Evolutionary conservation across 1,140 invertebrate genomes (phyloP).

Genomic region (Zophobas morio): DNA sequence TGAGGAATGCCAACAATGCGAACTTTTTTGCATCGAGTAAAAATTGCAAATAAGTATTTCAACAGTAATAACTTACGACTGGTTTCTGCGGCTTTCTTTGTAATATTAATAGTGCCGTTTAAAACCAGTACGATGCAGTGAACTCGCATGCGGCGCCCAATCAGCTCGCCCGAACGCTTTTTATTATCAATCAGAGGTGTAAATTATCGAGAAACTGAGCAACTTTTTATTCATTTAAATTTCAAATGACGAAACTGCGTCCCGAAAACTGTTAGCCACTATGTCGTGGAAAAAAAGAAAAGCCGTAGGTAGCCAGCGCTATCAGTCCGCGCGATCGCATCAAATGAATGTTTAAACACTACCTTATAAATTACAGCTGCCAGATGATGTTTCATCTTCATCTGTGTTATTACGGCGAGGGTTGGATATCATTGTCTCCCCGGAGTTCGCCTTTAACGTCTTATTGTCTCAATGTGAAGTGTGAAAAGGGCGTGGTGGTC

Average conservation of each 20-base stretch:
- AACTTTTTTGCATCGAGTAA: constrained; percentile 36
- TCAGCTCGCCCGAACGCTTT: too few relatives aligned
- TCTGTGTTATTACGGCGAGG: constrained; percentile 19
- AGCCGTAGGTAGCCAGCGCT: background rate
- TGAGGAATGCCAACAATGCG: constrained; percentile 52
- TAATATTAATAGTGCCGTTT: too few relatives aligned
- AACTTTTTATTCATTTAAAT: too few relatives aligned
- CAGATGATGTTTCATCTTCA: constrained; percentile 14
- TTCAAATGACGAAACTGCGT: background rate
- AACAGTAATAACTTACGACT: too few relatives aligned
- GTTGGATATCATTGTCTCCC: constrained; percentile 18
- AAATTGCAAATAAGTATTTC: too few relatives aligned
- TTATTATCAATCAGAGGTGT: too few relatives aligned
- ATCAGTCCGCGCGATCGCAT: background rate
- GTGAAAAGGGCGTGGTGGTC: constrained; percentile 53
- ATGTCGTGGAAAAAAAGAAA: background rate
- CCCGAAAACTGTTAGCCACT: background rate
- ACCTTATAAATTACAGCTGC: constrained; percentile 32
- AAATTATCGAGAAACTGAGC: too few relatives aligned
- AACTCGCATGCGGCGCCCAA: too few relatives aligned
- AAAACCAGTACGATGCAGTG: too few relatives aligned
- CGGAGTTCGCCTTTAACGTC: constrained; percentile 4
- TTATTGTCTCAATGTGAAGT: constrained; percentile 47
- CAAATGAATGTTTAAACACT: constrained; percentile 1
- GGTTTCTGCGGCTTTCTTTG: too few relatives aligned